Conservation (phyloP, 1,140 invertebrate genomes). For the Mamestra configurata region DNA sequence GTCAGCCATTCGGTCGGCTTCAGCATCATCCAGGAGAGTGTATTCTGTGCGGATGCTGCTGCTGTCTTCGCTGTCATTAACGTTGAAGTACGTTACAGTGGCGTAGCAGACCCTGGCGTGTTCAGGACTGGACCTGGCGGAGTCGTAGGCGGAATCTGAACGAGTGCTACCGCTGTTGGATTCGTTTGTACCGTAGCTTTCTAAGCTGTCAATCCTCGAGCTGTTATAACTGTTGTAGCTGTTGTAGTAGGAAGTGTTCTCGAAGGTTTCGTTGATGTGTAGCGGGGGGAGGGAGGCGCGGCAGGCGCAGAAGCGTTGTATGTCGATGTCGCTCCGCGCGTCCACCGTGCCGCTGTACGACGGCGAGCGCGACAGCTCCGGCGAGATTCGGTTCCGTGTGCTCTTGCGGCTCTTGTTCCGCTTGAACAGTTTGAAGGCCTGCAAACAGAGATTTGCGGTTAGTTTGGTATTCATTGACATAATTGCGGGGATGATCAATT, state of each 20-base stretch:
- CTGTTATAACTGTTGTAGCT: slow-evolving; percentile 67
- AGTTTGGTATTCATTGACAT: neutral
- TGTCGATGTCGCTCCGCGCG: slow-evolving; percentile 76
- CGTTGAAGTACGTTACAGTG: slow-evolving; percentile 81
- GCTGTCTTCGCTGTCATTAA: slow-evolving; percentile 81
- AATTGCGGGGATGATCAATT: neutral
- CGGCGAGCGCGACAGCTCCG: slow-evolving; percentile 71
- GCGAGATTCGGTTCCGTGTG: slow-evolving; percentile 75
- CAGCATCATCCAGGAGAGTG: slow-evolving; percentile 73
- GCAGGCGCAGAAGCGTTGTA: slow-evolving; percentile 77
- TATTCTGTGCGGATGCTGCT: slow-evolving; percentile 82
- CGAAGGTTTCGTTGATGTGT: slow-evolving; percentile 64
- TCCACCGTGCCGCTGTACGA: slow-evolving; percentile 80
- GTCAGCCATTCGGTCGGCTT: slow-evolving; percentile 37
- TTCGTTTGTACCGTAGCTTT: slow-evolving; percentile 60
- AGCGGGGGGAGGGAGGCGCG: slow-evolving; percentile 69
- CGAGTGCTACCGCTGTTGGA: slow-evolving; percentile 50
- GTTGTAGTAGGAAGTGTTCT: slow-evolving; percentile 70
- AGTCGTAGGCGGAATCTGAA: slow-evolving; percentile 81
- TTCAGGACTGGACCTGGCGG: slow-evolving; percentile 71
- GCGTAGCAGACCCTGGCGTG: slow-evolving; percentile 72
- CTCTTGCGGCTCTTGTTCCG: slow-evolving; percentile 71
- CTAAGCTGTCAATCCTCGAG: slow-evolving; percentile 54
- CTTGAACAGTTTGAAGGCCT: slow-evolving; percentile 85
- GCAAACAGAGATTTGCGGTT: slow-evolving; percentile 64